These are phyloP conservation scores for Dipodomys ordii DNA, from an alignment of 2,113 vertebrate species.

Conservation along the genomic window DNA sequence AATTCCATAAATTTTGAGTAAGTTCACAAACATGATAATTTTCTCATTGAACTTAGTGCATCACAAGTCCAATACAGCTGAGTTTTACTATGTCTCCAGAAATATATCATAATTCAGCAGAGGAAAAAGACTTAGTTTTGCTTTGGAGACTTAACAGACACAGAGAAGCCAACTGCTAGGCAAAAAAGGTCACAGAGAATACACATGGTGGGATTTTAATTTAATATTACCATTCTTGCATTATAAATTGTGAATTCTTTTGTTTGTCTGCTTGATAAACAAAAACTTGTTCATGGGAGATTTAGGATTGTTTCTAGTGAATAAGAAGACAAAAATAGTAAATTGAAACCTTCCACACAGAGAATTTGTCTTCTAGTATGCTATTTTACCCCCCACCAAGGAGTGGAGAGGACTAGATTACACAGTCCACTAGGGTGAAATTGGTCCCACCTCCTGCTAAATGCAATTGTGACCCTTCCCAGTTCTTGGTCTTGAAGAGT, in stretches of 20 bases:
- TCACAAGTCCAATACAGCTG: not conserved
- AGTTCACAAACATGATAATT: not conserved
- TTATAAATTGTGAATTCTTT: slow-evolving; percentile 60
- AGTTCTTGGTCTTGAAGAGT: not conserved
- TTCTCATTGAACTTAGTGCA: not conserved
- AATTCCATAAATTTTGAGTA: slow-evolving; percentile 23
- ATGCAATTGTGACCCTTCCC: not conserved
- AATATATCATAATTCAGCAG: slow-evolving; percentile 41
- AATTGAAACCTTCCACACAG: not conserved
- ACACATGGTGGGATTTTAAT: slow-evolving; percentile 37
- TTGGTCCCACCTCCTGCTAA: not conserved
- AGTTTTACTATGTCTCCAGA: slow-evolving; percentile 46
- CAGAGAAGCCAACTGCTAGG: not conserved
- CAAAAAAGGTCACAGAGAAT: not conserved
- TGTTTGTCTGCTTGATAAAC: slow-evolving; percentile 50
- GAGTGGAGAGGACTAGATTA: not conserved
- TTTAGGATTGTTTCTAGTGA: not conserved
- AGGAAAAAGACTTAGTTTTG: slow-evolving; percentile 15
- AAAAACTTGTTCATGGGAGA: slow-evolving; percentile 41
- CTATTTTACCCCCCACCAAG: too few species aligned
- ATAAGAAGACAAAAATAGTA: slow-evolving; percentile 26
- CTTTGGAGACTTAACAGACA: slow-evolving; percentile 45
- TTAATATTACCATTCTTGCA: slow-evolving; percentile 30
- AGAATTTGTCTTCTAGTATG: slow-evolving; percentile 28
- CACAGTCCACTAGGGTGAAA: not conserved